Base-by-base conservation (phyloP, 2,113 vertebrate species). In the Peromyscus maniculatus region DNA sequence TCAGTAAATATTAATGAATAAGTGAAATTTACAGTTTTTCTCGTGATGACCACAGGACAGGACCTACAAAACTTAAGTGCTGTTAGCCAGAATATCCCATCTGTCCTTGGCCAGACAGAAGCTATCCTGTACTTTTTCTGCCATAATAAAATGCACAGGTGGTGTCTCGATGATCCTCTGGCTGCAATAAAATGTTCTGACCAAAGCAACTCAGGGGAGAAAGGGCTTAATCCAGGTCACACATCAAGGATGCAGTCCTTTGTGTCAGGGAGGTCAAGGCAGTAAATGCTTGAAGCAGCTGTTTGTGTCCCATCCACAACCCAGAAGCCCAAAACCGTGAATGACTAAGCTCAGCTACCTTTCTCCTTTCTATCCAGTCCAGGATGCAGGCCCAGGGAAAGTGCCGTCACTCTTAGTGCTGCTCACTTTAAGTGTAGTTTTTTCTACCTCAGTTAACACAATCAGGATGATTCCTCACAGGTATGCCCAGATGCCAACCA, bases 21-120 rank as follows among this genome's bases (percentile, higher is more conserved):
- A 91, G 21, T 43, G 31, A 91, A 21, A 19, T 77, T n/a, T n/a
- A 55, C 9, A 77, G n/a, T 78, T 94, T 96, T 84, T 87, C 36
- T 87, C 52, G 89, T 75, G 82, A n/a, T 62, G 89, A 16, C 21
- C 77, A 11, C 21, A 67, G 89, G n/a, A 82, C 67, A 71, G 82
- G 87, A 92, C 77, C 24, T 52, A 0, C 21, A 62, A 91, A 46
- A 6, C 0, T 57, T 57, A 46, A 91, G 39, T 86, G 71, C 31
- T 36, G 66, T 5, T 3, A 67, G 26, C 24, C 52, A n/a, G 21
- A 93, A 80, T 75, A 91, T 71, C 66, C 26, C 2, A 13, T 7
- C 26, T 95, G 4, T 12, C 12, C 13, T 69, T 87, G 39, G 12
- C 22, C 46, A 93, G 16, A 7, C 55, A 82, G 24, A 96, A 91